Evolutionary conservation across 53 echinoderm and acorn worm genomes (phyloP).

Genomic region (Holothuria scabra): DNA sequence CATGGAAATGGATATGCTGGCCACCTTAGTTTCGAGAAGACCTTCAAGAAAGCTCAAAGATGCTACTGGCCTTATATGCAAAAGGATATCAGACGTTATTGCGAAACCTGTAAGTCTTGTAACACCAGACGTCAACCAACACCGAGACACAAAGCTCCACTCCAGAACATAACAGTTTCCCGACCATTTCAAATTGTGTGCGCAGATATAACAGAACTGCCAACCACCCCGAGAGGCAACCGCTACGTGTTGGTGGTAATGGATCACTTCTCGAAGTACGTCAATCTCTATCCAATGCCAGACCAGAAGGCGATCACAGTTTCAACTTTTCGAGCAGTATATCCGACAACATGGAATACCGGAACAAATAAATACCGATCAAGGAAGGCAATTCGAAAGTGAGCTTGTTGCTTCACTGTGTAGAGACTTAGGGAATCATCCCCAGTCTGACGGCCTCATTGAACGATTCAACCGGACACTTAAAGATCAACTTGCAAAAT

Average conservation of each 20-base stretch:
- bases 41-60: background rate
- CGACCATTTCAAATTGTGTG: slow-evolving; percentile 57
- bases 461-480: slow-evolving; percentile 52
- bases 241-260: slow-evolving; percentile 59
- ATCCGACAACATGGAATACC: slow-evolving; percentile 47
- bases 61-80: slow-evolving; percentile 64
- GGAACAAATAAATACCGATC: slow-evolving; percentile 48
- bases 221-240: slow-evolving; percentile 51
- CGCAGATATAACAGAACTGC: slow-evolving; percentile 65
- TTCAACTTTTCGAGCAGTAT: slow-evolving; percentile 35
- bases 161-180: too few species aligned
- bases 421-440: slow-evolving; percentile 32
- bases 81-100: slow-evolving; percentile 41
- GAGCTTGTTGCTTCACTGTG: slow-evolving; percentile 33
- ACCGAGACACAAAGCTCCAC: slow-evolving; percentile 51
- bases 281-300: too few species aligned
- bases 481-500: slow-evolving; percentile 43
- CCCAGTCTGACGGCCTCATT: slow-evolving; percentile 31
- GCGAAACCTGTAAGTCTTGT: too few species aligned
- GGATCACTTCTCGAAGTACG: too few species aligned
- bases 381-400: slow-evolving; percentile 55
- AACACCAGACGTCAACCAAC: too few species aligned
- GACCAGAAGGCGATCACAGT: slow-evolving; percentile 51
- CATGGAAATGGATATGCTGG: too few species aligned
- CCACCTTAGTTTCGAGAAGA: too few species aligned